Evolutionary conservation across 2,888 invertebrate genomes (phyloP), one percentile per base, ranked within the genome.

Genomic region (Formica aserva): DNA sequence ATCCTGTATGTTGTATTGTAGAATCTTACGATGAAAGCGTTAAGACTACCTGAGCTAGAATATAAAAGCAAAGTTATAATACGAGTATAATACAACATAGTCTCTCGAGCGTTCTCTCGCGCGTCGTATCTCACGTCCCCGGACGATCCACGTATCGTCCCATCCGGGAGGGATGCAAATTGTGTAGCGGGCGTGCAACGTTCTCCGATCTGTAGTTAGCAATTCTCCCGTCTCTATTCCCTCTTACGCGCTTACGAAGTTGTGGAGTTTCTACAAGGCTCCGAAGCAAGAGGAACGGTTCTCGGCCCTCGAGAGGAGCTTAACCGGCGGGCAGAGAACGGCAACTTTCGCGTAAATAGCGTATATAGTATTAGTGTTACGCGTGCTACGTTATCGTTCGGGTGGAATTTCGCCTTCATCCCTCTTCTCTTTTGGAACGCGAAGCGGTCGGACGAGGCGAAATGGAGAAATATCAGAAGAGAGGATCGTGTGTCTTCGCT

Each of bases 361-460:
- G 38, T 11, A 38, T 38, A 38, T 91, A 89, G 89, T 93, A 91
- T 93, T 93, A 92, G 91, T 93, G 91, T 92, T 92, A 85, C 88
- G 89, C 88, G 84, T 78, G 69, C 67, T 87, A 82, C 82, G 72
- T 76, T 60, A 80, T 82, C 82, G 60, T 76, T 62, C 55, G 38
- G 18, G 22, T 60, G 45, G 74, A 78, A 78, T 60, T 78, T 78
- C 35, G 41, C 18, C 9, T 32, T 32, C 32, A 26, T 2, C 38
- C 15, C 29, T 1, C 18, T 11, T 22, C 11, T 22, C 22, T 22
- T 8, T 6, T 22, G 26, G 26, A 72, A 45, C 1, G 18, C 69
- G 75, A 63, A 45, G 9, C 48, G 45, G 0, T 63, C 5, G 3
- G n/a, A 66, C 41, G 55, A 41, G 18, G 11, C 22, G 32, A 60